phyloP scores from a whole-genome alignment of 2,797 vertebrate species.

The Neosilurus mollespiculum region DNA sequence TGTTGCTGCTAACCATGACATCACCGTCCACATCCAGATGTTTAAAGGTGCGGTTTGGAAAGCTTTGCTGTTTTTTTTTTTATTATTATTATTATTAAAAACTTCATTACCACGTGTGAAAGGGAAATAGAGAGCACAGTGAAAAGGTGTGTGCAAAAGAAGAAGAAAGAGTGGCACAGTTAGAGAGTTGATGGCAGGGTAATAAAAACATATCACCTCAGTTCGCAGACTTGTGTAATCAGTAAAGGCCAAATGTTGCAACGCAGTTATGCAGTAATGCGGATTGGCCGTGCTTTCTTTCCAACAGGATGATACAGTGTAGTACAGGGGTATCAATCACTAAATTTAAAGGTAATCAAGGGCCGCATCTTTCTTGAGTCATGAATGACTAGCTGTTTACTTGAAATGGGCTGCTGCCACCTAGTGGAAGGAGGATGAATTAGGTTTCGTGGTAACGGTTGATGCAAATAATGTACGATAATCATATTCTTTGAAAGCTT shows the following conservation, averaged over 20 bases:
- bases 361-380: too few relatives aligned
- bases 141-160: neutral
- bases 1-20: conserved; percentile 62
- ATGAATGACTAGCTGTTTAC: too few relatives aligned
- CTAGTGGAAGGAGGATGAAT: too few relatives aligned
- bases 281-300: neutral
- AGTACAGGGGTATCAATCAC: too few relatives aligned
- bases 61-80: conserved; percentile 56
- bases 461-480: too few relatives aligned
- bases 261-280: neutral
- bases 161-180: neutral
- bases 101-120: conserved; percentile 65
- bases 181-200: neutral
- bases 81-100: too few relatives aligned
- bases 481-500: too few relatives aligned
- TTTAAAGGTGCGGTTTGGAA: conserved; percentile 75
- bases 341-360: too few relatives aligned
- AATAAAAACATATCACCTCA: neutral
- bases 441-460: too few relatives aligned
- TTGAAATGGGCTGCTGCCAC: too few relatives aligned
- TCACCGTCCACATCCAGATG: conserved; percentile 62
- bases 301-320: neutral
- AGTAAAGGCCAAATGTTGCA: conserved; percentile 22
- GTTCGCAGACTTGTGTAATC: neutral
- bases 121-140: neutral